Conservation (phyloP, 64 coral and sea anemone species). For the Porites lutea region DNA sequence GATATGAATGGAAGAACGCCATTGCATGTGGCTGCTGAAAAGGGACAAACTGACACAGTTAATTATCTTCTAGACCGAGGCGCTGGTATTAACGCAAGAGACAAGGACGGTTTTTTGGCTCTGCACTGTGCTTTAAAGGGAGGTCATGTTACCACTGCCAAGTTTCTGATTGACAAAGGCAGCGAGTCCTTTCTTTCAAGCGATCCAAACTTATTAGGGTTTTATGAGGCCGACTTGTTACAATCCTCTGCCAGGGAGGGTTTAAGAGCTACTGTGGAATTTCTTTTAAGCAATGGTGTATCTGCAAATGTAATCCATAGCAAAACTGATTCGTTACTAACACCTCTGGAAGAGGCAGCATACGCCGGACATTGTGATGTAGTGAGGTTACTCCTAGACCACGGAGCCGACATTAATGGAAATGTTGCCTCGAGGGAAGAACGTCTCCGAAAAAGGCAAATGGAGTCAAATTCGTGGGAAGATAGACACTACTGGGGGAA, state of each 20-base stretch:
- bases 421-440: neutral
- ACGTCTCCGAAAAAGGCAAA: neutral
- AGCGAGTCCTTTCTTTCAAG: neutral
- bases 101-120: neutral
- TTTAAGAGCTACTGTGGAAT: neutral
- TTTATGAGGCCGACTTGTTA: constrained; percentile 10
- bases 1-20: neutral
- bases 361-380: neutral
- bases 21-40: constrained; percentile 23
- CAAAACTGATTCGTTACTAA: neutral
- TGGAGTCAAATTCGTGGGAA: neutral
- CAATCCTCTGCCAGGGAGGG: neutral
- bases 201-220: neutral
- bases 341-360: neutral
- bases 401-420: constrained; percentile 11
- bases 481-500: neutral
- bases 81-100: constrained; percentile 17
- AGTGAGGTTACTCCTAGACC: neutral
- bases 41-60: constrained; percentile 13
- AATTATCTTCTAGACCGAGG: neutral
- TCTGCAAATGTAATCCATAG: neutral
- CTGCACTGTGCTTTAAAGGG: constrained; percentile 1
- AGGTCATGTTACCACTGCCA: neutral
- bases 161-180: constrained; percentile 24
- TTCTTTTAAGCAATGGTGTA: constrained; percentile 2